A percentile compares a stretch with the other conserved stretches of the same genome.
phyloP scores from a whole-genome alignment of 2,797 vertebrate species.

The Pseudomugil tenellus region DNA sequence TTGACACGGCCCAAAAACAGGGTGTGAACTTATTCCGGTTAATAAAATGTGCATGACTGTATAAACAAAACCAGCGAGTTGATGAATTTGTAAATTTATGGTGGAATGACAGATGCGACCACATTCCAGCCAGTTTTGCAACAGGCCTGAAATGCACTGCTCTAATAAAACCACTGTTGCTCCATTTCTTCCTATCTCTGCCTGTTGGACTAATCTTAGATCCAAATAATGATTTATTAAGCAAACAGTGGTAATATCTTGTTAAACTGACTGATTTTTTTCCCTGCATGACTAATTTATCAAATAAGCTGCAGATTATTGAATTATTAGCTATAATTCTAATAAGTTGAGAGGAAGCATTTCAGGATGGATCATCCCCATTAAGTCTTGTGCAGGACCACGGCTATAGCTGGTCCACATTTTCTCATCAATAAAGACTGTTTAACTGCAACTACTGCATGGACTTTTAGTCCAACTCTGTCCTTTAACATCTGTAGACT shows the following conservation, averaged over 20 bases:
- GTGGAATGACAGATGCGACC: slow-evolving; percentile 31
- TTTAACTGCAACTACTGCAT: slow-evolving; percentile 11
- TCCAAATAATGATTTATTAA: neutral
- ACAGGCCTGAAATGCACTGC: slow-evolving; percentile 22
- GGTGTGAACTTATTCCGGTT: slow-evolving; percentile 31
- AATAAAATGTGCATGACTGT: slow-evolving; percentile 24
- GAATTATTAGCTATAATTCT: neutral
- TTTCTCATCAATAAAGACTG: slow-evolving; percentile 19
- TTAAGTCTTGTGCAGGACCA: slow-evolving; percentile 38
- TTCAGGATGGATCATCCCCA: slow-evolving; percentile 50
- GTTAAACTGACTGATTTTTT: neutral
- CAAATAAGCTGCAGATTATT: slow-evolving; percentile 7
- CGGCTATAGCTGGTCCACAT: slow-evolving; percentile 53
- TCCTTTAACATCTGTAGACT: slow-evolving; percentile 4
- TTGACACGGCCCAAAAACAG: slow-evolving; percentile 21
- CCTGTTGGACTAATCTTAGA: neutral
- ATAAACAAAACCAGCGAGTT: slow-evolving; percentile 6
- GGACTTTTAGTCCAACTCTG: slow-evolving; percentile 7
- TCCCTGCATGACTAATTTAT: neutral
- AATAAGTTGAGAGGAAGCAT: slow-evolving; percentile 17
- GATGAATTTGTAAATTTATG: slow-evolving; percentile 25
- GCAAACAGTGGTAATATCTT: neutral
- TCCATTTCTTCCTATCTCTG: slow-evolving; percentile 7
- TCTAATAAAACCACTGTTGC: slow-evolving; percentile 15
- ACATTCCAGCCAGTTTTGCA: slow-evolving; percentile 33